phyloP scores from a whole-genome alignment of 2,797 vertebrate species.

The Acanthornis magna region DNA sequence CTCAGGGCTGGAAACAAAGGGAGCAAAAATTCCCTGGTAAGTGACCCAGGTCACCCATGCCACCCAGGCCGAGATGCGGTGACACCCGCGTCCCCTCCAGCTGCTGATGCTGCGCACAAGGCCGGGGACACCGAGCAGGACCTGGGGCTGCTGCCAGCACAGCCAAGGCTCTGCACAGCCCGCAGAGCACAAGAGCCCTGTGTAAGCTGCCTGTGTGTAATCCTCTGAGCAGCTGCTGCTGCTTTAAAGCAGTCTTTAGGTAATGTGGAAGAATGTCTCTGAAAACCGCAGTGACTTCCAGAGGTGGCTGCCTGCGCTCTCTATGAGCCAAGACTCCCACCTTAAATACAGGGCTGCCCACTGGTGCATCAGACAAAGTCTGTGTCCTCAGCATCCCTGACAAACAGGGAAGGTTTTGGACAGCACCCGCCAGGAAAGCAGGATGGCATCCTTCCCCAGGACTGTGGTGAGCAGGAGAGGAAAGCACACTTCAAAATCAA shows the following conservation, averaged over 20 bases:
- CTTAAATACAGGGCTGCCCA: background rate
- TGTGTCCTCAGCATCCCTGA: background rate
- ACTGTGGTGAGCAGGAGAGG: fast-evolving
- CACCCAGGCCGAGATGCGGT: fast-evolving
- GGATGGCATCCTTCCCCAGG: background rate
- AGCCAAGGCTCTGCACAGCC: background rate
- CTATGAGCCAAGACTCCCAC: background rate
- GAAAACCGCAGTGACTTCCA: background rate
- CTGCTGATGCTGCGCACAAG: background rate
- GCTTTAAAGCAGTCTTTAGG: background rate
- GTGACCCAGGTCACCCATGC: background rate
- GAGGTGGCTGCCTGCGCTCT: background rate
- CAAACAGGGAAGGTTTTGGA: background rate
- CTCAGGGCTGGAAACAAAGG: background rate
- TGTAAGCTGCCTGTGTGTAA: fast-evolving
- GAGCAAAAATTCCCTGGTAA: background rate
- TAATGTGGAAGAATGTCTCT: background rate
- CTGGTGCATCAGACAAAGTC: background rate
- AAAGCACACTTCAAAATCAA: background rate
- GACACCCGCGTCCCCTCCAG: fast-evolving
- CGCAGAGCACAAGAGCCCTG: background rate
- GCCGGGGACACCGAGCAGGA: background rate
- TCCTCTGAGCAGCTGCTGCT: background rate
- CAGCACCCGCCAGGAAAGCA: fast-evolving
- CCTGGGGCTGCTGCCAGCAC: background rate